phyloP scores from a whole-genome alignment of 2,888 invertebrate species.

The Netelia virgata region DNA sequence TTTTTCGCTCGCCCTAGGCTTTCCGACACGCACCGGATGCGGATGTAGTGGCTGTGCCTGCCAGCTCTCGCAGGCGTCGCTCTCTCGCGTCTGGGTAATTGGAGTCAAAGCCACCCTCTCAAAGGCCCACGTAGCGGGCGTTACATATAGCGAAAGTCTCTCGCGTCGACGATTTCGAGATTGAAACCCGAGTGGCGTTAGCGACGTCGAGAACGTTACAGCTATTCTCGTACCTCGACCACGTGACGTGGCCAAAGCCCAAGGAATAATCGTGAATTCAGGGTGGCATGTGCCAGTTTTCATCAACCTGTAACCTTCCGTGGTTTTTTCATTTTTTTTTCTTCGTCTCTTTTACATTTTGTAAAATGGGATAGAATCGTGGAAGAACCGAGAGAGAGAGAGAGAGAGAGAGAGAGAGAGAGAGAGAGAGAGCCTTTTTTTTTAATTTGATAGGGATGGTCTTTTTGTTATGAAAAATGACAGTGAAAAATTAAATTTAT shows the following conservation, averaged over 20 bases:
- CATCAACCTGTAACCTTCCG: background rate
- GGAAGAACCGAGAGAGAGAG: background rate
- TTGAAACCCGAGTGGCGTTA: slow-evolving; percentile 54
- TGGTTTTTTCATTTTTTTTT: background rate
- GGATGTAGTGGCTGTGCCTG: slow-evolving; percentile 57
- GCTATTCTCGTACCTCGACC: background rate
- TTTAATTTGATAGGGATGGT: too few species aligned
- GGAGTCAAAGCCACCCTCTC: slow-evolving; percentile 54
- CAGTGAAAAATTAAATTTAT: background rate
- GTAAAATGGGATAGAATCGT: background rate
- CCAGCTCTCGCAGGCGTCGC: background rate
- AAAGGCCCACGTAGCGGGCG: slow-evolving; percentile 8
- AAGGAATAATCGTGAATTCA: slow-evolving; percentile 48
- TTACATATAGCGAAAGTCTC: background rate
- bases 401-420: too few species aligned
- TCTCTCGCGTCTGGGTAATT: slow-evolving; percentile 46
- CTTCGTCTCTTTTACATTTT: background rate
- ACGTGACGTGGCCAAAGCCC: background rate
- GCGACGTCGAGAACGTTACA: slow-evolving; percentile 1
- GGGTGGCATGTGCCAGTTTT: slow-evolving; percentile 8
- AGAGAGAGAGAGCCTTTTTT: too few species aligned
- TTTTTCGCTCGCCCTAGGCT: background rate
- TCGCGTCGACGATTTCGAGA: slow-evolving; percentile 43
- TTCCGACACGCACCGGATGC: slow-evolving; percentile 64
- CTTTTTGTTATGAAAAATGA: background rate